Conservation (phyloP, 2,113 vertebrate species). For the Glaucomys volans region DNA sequence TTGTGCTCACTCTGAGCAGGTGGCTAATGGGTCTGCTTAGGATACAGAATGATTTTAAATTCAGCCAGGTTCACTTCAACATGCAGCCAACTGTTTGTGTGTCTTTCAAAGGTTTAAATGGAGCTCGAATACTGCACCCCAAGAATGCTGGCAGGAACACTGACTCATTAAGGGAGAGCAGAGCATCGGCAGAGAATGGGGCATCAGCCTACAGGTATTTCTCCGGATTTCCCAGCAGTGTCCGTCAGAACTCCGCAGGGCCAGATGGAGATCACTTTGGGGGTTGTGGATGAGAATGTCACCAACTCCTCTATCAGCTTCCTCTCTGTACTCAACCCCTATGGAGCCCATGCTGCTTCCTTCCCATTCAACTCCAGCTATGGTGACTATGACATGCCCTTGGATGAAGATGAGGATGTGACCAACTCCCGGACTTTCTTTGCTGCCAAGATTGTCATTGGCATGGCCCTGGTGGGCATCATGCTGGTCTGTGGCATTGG, state of each 20-base stretch:
- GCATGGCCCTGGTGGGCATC: constrained; percentile 92
- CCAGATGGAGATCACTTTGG: constrained; percentile 75
- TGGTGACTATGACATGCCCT: constrained; percentile 92
- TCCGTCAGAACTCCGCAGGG: not conserved
- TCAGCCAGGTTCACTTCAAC: not conserved
- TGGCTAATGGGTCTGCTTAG: constrained; percentile 40
- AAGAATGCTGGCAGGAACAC: not conserved
- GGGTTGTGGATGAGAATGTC: constrained; percentile 48
- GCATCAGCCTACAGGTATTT: not conserved
- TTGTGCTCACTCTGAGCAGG: not conserved
- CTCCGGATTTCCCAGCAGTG: not conserved
- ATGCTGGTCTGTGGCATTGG: constrained; percentile 96
- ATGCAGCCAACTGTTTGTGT: constrained; percentile 21
- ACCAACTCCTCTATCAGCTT: constrained; percentile 62
- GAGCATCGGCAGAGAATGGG: not conserved
- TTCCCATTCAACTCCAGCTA: constrained; percentile 89
- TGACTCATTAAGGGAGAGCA: constrained; percentile 43
- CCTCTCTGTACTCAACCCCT: constrained; percentile 80
- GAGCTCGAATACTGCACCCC: not conserved
- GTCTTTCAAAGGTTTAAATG: constrained; percentile 64
- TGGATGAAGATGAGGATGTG: constrained; percentile 92
- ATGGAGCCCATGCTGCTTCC: constrained; percentile 73
- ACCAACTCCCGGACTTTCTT: constrained; percentile 95
- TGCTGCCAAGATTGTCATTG: constrained; percentile 94
- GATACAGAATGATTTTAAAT: constrained; percentile 45